Conservation (phyloP, 2,113 vertebrate genomes). For the Cygnus atratus region DNA sequence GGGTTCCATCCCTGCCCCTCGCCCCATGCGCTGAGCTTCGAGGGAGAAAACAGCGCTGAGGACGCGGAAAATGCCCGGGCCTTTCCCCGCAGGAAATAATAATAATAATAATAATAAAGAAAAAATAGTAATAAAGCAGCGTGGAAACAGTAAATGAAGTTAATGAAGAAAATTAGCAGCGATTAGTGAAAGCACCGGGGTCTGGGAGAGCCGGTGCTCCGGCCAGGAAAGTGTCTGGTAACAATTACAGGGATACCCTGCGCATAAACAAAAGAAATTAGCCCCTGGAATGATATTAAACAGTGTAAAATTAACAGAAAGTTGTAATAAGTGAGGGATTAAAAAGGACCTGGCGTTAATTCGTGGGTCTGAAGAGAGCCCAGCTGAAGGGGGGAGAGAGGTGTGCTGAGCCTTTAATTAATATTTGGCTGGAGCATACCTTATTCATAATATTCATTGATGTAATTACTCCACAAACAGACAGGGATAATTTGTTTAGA, state of each 20-base stretch:
- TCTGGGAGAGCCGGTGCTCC: not conserved
- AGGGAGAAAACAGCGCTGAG: not conserved
- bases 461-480: slow-evolving; percentile 69
- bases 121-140: slow-evolving; percentile 11
- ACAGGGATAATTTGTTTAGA: slow-evolving; percentile 70
- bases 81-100: not conserved
- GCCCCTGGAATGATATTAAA: slow-evolving; percentile 53
- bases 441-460: slow-evolving; percentile 56
- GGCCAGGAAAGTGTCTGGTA: slow-evolving; percentile 22
- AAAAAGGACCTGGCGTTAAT: slow-evolving; percentile 59
- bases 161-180: slow-evolving; percentile 80
- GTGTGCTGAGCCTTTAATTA: slow-evolving; percentile 63
- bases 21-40: fast-evolving
- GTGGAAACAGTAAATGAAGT: slow-evolving; percentile 80
- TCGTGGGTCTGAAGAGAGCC: slow-evolving; percentile 50
- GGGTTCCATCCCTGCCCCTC: not conserved
- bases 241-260: not conserved
- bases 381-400: slow-evolving; percentile 22
- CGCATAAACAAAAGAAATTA: slow-evolving; percentile 71
- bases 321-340: slow-evolving; percentile 67
- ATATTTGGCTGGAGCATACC: slow-evolving; percentile 62
- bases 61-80: not conserved
- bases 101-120: not conserved
- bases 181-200: slow-evolving; percentile 57
- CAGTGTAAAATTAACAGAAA: slow-evolving; percentile 59